phyloP scores from a whole-genome alignment of 2,113 vertebrate genomes.

The Oreotrochilus melanogaster region DNA sequence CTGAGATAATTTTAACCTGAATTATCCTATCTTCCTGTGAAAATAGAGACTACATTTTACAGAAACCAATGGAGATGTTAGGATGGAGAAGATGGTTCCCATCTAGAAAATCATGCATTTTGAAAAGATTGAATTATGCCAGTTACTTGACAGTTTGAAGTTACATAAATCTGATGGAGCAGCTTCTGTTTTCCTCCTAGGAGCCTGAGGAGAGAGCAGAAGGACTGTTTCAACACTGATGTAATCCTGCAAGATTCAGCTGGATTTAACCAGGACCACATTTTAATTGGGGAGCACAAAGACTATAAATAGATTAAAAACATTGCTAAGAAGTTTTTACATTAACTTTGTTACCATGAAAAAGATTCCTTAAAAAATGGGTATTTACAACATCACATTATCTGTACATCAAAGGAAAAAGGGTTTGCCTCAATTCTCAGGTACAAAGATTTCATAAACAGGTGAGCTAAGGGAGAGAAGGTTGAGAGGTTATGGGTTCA shows the following conservation, averaged over 20 bases:
- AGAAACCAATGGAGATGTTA: background rate
- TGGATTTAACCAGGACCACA: constrained; percentile 1
- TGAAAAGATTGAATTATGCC: background rate
- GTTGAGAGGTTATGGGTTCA: background rate
- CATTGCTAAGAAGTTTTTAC: background rate
- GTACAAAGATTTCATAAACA: background rate
- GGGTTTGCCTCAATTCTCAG: background rate
- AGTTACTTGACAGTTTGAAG: background rate
- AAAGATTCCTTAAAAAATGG: background rate
- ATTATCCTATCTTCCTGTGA: background rate
- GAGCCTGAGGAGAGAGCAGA: background rate
- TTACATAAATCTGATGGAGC: background rate
- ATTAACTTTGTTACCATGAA: background rate
- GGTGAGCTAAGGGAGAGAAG: background rate
- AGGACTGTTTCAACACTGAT: background rate
- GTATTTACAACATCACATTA: background rate
- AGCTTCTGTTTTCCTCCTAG: background rate
- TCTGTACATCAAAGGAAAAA: constrained; percentile 1
- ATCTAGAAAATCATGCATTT: background rate
- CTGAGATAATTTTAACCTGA: background rate
- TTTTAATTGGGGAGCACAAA: constrained; percentile 17
- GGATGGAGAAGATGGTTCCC: background rate
- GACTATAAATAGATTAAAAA: background rate
- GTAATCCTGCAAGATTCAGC: background rate
- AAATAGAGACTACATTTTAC: background rate